Evolutionary conservation across 2,888 invertebrate genomes (phyloP).

Genomic region (Ceriagrion tenellum): DNA sequence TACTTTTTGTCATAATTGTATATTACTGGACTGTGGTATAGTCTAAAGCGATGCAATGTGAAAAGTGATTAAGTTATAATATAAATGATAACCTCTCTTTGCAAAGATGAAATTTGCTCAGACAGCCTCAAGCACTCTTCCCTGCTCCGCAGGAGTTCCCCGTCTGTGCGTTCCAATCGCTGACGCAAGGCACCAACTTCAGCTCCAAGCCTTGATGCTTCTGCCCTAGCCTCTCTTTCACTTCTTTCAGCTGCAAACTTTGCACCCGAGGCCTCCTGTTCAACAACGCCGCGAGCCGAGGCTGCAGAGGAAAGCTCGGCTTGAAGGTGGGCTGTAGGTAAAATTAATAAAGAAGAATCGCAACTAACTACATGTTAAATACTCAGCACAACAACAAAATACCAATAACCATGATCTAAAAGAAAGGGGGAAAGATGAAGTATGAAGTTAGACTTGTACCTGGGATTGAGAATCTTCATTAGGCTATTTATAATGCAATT

Average conservation of each 20-base stretch:
- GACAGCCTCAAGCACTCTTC: slow-evolving; percentile 88
- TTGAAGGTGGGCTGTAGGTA: slow-evolving; percentile 76
- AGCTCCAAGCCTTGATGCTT: slow-evolving; percentile 86
- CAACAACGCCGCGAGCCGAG: slow-evolving; percentile 88
- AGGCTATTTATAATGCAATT: too few relatives aligned
- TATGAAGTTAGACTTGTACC: too few relatives aligned
- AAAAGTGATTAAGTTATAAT: too few relatives aligned
- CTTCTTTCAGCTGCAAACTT: slow-evolving; percentile 84
- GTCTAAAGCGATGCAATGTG: too few relatives aligned
- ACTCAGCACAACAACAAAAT: too few relatives aligned
- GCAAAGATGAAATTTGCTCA: slow-evolving; percentile 88
- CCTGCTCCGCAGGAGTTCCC: slow-evolving; percentile 88
- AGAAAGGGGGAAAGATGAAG: too few relatives aligned
- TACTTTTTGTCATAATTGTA: too few relatives aligned
- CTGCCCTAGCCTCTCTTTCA: slow-evolving; percentile 88
- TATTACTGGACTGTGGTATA: too few relatives aligned
- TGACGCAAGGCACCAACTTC: slow-evolving; percentile 87
- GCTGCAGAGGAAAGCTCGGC: slow-evolving; percentile 88
- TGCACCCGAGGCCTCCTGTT: slow-evolving; percentile 88
- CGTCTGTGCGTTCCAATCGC: slow-evolving; percentile 88
- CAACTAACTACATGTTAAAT: too few relatives aligned
- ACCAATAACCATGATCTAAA: too few relatives aligned
- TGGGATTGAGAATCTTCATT: too few relatives aligned
- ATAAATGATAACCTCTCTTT: slow-evolving; percentile 85
- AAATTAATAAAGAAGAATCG: neutral